Evolutionary conservation across 2,888 invertebrate genomes (phyloP), one percentile per base, ranked within the genome.

Genomic region (Thymelicus acteon): DNA sequence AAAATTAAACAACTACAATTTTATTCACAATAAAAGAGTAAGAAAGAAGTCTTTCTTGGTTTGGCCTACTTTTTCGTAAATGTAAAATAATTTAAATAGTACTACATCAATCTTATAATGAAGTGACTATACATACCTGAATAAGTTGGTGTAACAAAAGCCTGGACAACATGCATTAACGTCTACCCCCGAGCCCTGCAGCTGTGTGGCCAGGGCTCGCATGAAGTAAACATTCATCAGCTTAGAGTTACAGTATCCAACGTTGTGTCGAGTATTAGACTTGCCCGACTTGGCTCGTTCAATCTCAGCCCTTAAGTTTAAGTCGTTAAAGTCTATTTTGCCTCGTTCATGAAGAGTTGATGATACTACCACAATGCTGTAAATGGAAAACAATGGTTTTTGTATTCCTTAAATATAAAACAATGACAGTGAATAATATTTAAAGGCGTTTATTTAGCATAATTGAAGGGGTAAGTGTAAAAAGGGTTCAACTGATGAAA

Each of bases 111-210:
- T 7, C 8, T 10, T 40, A 40, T 10, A 67, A 72, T 48, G 72
- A 31, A 48, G 10, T 47, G 12, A 19, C 5, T 19, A 48, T 13
- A 44, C n/a, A 44, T 60, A 95, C 88, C 97, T 95, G 82, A 97
- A 97, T 62, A 97, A 88, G 74, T 96, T 96, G 0, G 97, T 97
- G 77, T 96, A 96, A 60, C 96, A 96, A 91, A 97, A 97, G 7
- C 97, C 97, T 0, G 97, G 98, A 79, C 97, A 97, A 74, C 96
- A 95, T 39, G 95, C 94, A 77, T 96, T 96, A 0, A 96, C 95
- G 76, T 95, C 95, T 19, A 96, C 92, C 0, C 95, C 95, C 0
- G 88, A 91, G 15, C 94, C 92, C 76, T 91, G 87, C 7, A 94
- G 82, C 75, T 94, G 91, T 67, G 93, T 94, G 0, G 96, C 95